phyloP scores from a whole-genome alignment of 2,797 vertebrate genomes.

The Clarias fuscus region DNA sequence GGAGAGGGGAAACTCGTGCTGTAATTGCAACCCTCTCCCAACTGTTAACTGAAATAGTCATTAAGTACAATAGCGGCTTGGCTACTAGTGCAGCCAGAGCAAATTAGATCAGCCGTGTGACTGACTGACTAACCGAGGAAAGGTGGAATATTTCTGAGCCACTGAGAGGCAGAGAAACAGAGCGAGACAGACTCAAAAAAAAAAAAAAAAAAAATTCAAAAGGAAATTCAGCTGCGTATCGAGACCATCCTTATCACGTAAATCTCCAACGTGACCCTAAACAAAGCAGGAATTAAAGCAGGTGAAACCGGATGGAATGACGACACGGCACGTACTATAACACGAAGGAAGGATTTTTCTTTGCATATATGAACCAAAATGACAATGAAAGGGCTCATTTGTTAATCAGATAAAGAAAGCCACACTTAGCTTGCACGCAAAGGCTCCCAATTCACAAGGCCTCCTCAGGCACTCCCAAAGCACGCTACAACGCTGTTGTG shows the following conservation, averaged over 20 bases:
- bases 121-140: conserved; percentile 65
- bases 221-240: conserved; percentile 29
- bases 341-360: conserved; percentile 70
- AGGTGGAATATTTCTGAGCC: conserved; percentile 41
- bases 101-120: conserved; percentile 77
- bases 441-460: conserved; percentile 55
- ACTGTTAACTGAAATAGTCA: conserved; percentile 84
- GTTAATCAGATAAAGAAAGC: conserved; percentile 77
- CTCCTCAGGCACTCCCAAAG: conserved; percentile 30
- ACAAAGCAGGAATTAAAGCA: conserved; percentile 66
- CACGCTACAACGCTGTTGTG: conserved; percentile 13
- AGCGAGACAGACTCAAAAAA: background rate
- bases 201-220: background rate
- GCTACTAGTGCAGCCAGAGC: conserved; percentile 80
- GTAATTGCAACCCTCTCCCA: conserved; percentile 80
- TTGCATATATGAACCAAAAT: conserved; percentile 79
- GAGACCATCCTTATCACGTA: conserved; percentile 51
- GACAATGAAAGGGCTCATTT: conserved; percentile 77
- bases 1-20: conserved; percentile 71
- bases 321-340: conserved; percentile 53
- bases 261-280: conserved; percentile 62
- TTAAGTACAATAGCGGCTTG: conserved; percentile 82
- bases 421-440: conserved; percentile 68
- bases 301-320: conserved; percentile 59
- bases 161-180: background rate